Percentiles rank a stretch among this genome's conserved stretches.
phyloP scores from a whole-genome alignment of 2,113 vertebrate species.

The Plecturocebus donacophilus region DNA sequence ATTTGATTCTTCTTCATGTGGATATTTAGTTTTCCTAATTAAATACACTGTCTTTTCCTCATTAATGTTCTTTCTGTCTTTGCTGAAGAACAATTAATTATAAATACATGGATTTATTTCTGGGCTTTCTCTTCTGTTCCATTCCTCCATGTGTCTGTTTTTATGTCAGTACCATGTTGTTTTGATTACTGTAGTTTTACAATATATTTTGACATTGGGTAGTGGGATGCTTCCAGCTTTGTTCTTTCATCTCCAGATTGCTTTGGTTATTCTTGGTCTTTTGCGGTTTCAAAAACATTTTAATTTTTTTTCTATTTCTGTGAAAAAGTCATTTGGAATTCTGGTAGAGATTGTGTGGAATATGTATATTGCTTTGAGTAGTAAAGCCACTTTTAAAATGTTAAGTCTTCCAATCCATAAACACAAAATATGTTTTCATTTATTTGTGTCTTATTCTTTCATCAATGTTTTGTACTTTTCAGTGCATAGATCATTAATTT shows the following conservation, averaged over 20 bases:
- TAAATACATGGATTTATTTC: neutral
- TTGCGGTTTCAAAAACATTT: neutral
- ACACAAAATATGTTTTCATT: neutral
- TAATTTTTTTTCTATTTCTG: neutral
- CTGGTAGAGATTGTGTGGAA: neutral
- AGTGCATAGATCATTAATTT: neutral
- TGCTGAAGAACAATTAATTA: neutral
- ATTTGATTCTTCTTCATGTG: neutral
- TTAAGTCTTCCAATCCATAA: neutral
- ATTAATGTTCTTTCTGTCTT: neutral
- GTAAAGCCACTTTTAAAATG: neutral
- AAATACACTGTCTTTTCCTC: neutral
- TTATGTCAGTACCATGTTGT: neutral
- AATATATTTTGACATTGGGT: neutral
- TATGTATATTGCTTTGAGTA: neutral
- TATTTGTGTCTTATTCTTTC: neutral
- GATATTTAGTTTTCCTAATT: neutral
- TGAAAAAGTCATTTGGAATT: neutral
- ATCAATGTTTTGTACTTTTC: neutral
- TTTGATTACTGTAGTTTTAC: neutral
- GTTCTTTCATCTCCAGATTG: neutral
- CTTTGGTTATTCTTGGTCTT: neutral
- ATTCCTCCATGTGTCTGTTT: neutral
- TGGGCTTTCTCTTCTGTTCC: neutral
- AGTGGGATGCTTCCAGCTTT: neutral